Evolutionary conservation across 2,888 invertebrate genomes (phyloP).

Genomic region (Fragum fragum): DNA sequence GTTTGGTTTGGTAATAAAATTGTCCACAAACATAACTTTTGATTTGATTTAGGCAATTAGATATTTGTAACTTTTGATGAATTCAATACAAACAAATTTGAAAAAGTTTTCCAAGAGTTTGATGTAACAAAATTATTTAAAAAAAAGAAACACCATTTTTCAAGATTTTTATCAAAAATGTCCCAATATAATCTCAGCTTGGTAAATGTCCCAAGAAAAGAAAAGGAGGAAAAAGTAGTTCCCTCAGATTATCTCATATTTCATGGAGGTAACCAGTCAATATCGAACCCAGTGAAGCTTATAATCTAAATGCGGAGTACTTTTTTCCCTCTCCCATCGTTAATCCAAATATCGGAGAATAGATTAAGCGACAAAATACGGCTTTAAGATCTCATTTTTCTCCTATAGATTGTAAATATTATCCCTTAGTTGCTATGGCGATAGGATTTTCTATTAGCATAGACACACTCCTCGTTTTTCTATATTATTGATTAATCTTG

Average conservation of each 20-base stretch:
- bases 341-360: conserved; percentile 61
- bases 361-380: conserved; percentile 56
- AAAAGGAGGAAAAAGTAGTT: conserved; percentile 9
- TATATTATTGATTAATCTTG: conserved; percentile 65
- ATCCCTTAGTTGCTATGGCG: conserved; percentile 65
- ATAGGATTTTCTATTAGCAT: conserved; percentile 59
- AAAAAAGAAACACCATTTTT: too few species aligned
- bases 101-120: too few species aligned
- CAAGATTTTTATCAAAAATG: too few species aligned
- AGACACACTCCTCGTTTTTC: conserved; percentile 47
- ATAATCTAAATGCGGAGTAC: conserved; percentile 22
- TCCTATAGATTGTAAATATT: conserved; percentile 62
- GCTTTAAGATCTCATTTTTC: conserved; percentile 59
- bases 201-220: too few species aligned
- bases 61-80: too few species aligned
- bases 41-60: too few species aligned
- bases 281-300: conserved; percentile 15
- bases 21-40: too few species aligned
- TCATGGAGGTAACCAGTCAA: conserved; percentile 8
- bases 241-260: conserved; percentile 12
- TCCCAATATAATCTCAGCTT: too few species aligned
- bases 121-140: too few species aligned
- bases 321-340: conserved; percentile 27
- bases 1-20: too few species aligned
- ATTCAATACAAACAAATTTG: too few species aligned